These are phyloP conservation scores for Alloplasta piceator DNA, from an alignment of 2,888 invertebrate species.

Conservation along the genomic window DNA sequence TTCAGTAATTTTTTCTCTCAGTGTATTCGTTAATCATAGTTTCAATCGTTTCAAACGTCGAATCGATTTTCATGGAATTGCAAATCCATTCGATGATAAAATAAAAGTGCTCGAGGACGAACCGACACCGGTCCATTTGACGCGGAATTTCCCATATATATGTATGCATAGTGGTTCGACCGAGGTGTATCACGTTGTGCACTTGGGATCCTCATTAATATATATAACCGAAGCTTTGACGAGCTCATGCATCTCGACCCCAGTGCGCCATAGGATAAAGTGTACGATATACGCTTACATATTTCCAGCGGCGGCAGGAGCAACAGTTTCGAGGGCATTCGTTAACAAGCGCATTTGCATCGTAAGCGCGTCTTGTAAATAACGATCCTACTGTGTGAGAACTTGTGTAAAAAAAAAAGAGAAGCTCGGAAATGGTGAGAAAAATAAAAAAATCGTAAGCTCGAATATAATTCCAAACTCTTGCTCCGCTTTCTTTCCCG, in stretches of 20 bases:
- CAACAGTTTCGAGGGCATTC: neutral
- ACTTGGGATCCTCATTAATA: constrained; percentile 51
- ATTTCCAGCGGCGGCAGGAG: neutral
- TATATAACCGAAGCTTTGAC: constrained; percentile 53
- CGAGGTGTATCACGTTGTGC: constrained; percentile 37
- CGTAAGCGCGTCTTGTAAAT: neutral
- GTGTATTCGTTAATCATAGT: too few relatives aligned
- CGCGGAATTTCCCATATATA: constrained; percentile 1
- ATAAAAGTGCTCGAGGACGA: too few relatives aligned
- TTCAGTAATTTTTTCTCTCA: too few relatives aligned
- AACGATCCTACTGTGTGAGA: neutral
- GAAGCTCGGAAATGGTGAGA: neutral
- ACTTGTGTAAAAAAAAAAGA: neutral
- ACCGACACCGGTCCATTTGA: constrained; percentile 1
- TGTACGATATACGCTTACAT: neutral
- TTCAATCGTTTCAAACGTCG: too few relatives aligned
- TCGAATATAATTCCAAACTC: neutral
- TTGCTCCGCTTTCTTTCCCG: neutral
- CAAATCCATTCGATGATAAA: too few relatives aligned
- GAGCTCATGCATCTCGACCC: constrained; percentile 16
- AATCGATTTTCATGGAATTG: too few relatives aligned
- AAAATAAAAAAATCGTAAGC: neutral
- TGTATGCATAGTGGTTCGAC: constrained; percentile 14
- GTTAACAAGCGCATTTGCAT: neutral
- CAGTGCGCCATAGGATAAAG: neutral